Evolutionary conservation across 2,113 vertebrate species (phyloP).

Genomic region (Procavia capensis): DNA sequence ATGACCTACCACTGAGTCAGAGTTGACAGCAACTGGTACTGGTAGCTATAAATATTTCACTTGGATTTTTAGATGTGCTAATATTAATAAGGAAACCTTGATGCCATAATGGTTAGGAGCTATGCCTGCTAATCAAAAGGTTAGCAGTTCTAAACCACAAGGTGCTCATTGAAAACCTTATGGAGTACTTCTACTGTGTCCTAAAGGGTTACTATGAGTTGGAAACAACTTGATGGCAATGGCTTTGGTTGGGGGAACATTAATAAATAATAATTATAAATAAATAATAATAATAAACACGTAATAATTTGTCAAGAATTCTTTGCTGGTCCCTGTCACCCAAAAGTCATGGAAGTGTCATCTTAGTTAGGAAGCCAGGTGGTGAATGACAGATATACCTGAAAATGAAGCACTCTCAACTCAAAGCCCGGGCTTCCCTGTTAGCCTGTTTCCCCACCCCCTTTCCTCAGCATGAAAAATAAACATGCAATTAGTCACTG

Average conservation of each 20-base stretch:
- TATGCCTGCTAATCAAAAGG: too few species aligned
- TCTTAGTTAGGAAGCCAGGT: not conserved
- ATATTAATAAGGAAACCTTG: not conserved
- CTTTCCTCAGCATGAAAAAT: not conserved
- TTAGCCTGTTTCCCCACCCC: not conserved
- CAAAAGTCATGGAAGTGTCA: not conserved
- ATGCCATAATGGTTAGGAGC: too few species aligned
- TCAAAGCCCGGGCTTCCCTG: not conserved
- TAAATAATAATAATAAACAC: not conserved
- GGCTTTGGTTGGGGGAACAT: too few species aligned
- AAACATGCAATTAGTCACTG: not conserved
- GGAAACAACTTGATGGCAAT: too few species aligned
- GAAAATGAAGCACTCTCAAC: rapidly evolving
- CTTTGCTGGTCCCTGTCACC: not conserved
- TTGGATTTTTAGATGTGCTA: not conserved
- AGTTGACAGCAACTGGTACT: not conserved
- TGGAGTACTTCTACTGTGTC: too few species aligned
- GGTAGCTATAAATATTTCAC: not conserved
- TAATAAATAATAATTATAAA: not conserved
- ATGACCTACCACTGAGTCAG: not conserved
- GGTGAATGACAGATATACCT: not conserved
- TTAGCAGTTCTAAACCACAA: too few species aligned
- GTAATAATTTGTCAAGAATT: not conserved
- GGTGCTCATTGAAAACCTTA: too few species aligned
- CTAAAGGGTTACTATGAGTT: too few species aligned